Evolutionary conservation across 2,113 vertebrate genomes (phyloP), one percentile per base, ranked within the genome.

Genomic region (Empidonax traillii): DNA sequence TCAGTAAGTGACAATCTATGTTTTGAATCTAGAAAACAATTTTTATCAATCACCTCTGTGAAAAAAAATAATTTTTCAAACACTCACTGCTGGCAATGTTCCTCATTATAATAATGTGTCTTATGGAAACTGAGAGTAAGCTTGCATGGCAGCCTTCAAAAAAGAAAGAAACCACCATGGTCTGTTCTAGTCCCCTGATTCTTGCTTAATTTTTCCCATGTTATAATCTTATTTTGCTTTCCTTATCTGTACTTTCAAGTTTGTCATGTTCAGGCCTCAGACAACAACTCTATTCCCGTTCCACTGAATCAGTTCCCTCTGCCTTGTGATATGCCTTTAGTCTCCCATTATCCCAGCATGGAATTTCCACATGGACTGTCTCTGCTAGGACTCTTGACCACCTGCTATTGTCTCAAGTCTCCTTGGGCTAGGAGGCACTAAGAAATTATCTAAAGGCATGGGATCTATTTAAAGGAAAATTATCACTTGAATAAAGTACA

Each of bases 1-100:
- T 92, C 88, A 46, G 98, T 98, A 97, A 98, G 98, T 97, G 53
- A 61, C 37, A 82, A 63, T 55, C 21, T 49, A 5, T 80, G 52
- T 85, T 95, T 94, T 62, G 20, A 85, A 79, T 66, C 37, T 72
- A 59, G 51, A 49, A 90, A 87, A 44, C 15, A 69, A n/a, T 71
- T 59, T 67, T 10, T 65, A 37, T 78, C 16, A 43, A 39, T 51
- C 14, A 66, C 9, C 7, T 72, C 4, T 46, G 27, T 53, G 62
- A 20, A 89, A 69, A 86, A 72, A 10, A 0, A 8, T 58, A 8
- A 10, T 67, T 77, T 90, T 83, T 89, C 30, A 53, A 68, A 41
- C 13, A 44, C 11, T 44, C 17, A 8, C n/a, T 79, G 17, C 33
- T 58, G 15, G 19, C 14, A 39, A 2, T 30, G 4, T 66, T 92